These are phyloP conservation scores for Microplitis manilae DNA, from an alignment of 2,888 invertebrate species.

Conservation along the genomic window DNA sequence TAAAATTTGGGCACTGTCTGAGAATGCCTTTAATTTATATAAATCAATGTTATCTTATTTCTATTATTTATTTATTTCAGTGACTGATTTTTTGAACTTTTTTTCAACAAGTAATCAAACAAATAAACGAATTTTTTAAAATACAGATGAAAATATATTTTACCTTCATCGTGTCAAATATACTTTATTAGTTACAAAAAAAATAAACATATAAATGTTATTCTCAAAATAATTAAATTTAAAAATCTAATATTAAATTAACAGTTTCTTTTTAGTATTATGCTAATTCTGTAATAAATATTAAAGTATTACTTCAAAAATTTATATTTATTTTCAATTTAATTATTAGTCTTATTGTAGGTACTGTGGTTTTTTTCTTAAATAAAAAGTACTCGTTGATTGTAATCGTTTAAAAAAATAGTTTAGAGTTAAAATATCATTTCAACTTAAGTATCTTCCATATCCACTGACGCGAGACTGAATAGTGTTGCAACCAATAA, in stretches of 20 bases:
- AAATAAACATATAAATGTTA: background rate
- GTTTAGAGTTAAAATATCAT: background rate
- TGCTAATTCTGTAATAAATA: background rate
- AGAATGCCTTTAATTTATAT: background rate
- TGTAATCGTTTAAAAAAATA: background rate
- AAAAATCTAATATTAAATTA: background rate
- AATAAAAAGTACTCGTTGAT: conserved; percentile 4
- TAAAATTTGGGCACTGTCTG: too few relatives aligned
- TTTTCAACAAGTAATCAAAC: background rate
- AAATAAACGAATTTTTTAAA: background rate
- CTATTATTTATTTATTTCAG: background rate
- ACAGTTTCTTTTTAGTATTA: background rate
- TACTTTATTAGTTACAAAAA: background rate
- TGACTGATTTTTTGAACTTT: background rate
- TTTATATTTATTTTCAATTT: background rate
- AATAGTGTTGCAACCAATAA: conserved; percentile 72
- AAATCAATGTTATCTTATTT: background rate
- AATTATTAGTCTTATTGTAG: background rate
- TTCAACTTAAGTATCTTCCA: conserved; percentile 23
- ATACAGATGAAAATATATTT: background rate
- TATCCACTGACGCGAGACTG: conserved; percentile 26
- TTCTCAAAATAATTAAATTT: background rate
- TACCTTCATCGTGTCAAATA: background rate
- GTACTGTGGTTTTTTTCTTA: background rate
- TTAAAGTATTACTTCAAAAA: background rate